phyloP scores from a whole-genome alignment of 2,888 invertebrate genomes.

The Ennomos fuscantarius region DNA sequence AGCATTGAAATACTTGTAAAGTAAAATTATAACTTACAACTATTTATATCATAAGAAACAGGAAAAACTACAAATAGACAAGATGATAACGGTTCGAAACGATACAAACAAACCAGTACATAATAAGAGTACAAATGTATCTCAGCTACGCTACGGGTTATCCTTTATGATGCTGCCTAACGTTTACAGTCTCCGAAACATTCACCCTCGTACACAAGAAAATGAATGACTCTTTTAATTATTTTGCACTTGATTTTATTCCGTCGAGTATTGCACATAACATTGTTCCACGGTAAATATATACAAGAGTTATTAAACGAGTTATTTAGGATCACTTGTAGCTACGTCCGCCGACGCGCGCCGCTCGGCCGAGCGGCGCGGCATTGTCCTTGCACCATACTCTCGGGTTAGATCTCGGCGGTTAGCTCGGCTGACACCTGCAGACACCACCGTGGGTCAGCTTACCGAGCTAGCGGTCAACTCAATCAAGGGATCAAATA shows the following conservation, averaged over 20 bases:
- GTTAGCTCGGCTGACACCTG: conserved; percentile 64
- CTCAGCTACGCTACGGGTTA: conserved; percentile 31
- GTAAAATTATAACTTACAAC: conserved; percentile 54
- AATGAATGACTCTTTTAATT: conserved; percentile 52
- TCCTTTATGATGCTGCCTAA: conserved; percentile 50
- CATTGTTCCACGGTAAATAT: conserved; percentile 63
- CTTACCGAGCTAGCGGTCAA: too few species aligned
- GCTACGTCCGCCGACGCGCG: conserved; percentile 34
- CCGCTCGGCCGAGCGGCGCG: conserved; percentile 25
- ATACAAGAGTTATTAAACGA: conserved; percentile 54
- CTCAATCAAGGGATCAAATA: too few species aligned
- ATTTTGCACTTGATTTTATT: conserved; percentile 59
- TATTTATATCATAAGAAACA: conserved; percentile 61
- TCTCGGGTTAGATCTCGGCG: conserved; percentile 63
- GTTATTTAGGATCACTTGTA: conserved; percentile 44
- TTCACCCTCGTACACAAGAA: conserved; percentile 52
- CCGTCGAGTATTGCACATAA: conserved; percentile 69
- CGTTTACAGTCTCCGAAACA: conserved; percentile 45
- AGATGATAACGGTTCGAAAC: conserved; percentile 53
- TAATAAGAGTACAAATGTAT: conserved; percentile 45
- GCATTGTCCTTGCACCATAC: conserved; percentile 52
- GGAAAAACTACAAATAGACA: conserved; percentile 72
- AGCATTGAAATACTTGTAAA: conserved; percentile 47
- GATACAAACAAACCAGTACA: conserved; percentile 54
- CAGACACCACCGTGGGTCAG: background rate